phyloP scores from a whole-genome alignment of 2,888 invertebrate genomes.

The Limnephilus rhombicus region DNA sequence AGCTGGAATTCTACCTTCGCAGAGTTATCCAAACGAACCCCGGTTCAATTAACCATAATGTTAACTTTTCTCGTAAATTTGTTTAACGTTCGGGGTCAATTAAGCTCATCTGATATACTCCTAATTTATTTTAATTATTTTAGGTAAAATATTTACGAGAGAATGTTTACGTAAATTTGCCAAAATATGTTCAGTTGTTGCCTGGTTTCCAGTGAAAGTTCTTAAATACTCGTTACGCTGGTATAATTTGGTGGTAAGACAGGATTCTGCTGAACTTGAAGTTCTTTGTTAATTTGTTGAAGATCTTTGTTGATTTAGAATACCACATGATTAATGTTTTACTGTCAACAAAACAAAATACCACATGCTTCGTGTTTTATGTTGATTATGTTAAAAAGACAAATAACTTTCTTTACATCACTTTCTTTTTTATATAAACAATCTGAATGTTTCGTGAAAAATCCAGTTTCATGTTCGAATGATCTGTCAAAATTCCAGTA shows the following conservation, averaged over 20 bases:
- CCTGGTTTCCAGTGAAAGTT: background rate
- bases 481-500: no score
- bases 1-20: background rate
- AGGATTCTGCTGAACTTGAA: background rate
- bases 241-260: background rate
- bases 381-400: no score
- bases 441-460: no score
- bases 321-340: background rate
- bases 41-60: background rate
- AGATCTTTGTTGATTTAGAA: background rate
- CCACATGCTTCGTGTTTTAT: no score
- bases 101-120: background rate
- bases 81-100: background rate
- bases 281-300: no score
- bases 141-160: background rate
- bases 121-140: background rate
- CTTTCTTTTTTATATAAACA: no score
- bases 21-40: background rate
- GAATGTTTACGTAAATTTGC: background rate
- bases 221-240: background rate
- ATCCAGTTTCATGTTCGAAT: no score
- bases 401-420: no score
- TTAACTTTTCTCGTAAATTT: constrained; percentile 1
- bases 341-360: background rate
- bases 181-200: background rate